Base-by-base conservation (phyloP, 1,140 invertebrate species). In the Plodia interpunctella region DNA sequence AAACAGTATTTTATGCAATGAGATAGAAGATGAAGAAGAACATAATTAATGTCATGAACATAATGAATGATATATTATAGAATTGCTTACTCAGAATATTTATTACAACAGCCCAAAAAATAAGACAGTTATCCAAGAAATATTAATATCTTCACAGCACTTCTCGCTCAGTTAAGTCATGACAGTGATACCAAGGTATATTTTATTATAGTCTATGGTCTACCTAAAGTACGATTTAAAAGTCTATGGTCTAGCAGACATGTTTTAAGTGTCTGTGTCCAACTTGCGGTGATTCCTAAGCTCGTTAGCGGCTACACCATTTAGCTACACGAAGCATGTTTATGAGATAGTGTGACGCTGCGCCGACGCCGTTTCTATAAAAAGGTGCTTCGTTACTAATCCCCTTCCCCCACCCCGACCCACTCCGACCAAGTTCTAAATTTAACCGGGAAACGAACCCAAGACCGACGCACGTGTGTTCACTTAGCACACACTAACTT, bases 321-420 rank as follows among this genome's bases (percentile, higher is more conserved):
- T 72, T 65, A 60, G 38, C 56, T 53, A 56, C 62, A 65, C 66
- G 54, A 59, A 67, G 66, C 70, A 68, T 72, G 73, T 75, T 73
- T 74, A 76, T 66, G 64, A 80, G 80, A 80, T 79, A 81, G 72
- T 56, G 59, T 62, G 57, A 62, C 63, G 66, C 72, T 68, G 72
- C 68, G 68, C 61, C 65, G 78, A 70, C 72, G 70, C 65, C 62
- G 80, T 68, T 74, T 84, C 83, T 88, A 87, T 84, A 88, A 87
- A 88, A 88, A 88, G 83, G 79, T 70, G 70, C 74, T 85, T 83
- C 76, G 75, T 78, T 80, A 79, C 79, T 69, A 75, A 72, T 73
- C 76, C 71, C 66, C 62, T 57, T 67, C 62, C 74, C 70, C 32
- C 60, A 57, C 60, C 54, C 61, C 52, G 59, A 52, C 19, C 50